phyloP scores from a whole-genome alignment of 2,888 invertebrate species.

The Odontomyia ornata region DNA sequence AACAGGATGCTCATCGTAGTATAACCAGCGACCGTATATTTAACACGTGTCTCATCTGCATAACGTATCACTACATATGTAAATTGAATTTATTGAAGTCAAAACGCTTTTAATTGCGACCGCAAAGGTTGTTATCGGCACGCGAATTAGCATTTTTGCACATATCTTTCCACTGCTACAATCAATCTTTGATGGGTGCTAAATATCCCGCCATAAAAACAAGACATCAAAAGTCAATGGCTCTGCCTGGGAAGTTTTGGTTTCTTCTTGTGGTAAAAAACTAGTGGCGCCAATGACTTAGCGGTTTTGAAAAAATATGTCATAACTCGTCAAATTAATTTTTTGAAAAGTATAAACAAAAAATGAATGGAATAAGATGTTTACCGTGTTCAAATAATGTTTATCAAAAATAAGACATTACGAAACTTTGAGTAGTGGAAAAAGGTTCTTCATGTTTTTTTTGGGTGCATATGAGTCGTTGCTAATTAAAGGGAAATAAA shows the following conservation, averaged over 20 bases:
- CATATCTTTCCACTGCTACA: neutral
- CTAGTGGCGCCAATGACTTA: conserved; percentile 26
- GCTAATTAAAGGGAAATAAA: too few species aligned
- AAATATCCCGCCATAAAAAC: neutral
- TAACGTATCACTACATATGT: neutral
- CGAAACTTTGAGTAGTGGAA: too few species aligned
- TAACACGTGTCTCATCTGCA: conserved; percentile 6
- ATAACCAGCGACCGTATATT: neutral
- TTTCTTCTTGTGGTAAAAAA: neutral
- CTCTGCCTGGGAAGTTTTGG: neutral
- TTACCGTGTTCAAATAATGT: too few species aligned
- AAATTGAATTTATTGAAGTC: neutral
- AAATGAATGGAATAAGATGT: too few species aligned
- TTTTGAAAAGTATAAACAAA: neutral
- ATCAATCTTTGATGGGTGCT: neutral
- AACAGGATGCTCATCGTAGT: neutral
- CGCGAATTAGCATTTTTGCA: conserved; percentile 22
- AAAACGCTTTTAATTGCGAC: conserved; percentile 4
- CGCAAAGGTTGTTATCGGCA: neutral
- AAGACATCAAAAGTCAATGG: conserved; percentile 9
- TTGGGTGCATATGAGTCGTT: too few species aligned
- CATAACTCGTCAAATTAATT: neutral
- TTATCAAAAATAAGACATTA: too few species aligned
- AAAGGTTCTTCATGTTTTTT: too few species aligned
- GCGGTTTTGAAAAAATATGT: neutral